Percentiles rank a stretch among this genome's conserved stretches.
phyloP scores from a whole-genome alignment of 2,113 vertebrate genomes.

The Gobius niger region DNA sequence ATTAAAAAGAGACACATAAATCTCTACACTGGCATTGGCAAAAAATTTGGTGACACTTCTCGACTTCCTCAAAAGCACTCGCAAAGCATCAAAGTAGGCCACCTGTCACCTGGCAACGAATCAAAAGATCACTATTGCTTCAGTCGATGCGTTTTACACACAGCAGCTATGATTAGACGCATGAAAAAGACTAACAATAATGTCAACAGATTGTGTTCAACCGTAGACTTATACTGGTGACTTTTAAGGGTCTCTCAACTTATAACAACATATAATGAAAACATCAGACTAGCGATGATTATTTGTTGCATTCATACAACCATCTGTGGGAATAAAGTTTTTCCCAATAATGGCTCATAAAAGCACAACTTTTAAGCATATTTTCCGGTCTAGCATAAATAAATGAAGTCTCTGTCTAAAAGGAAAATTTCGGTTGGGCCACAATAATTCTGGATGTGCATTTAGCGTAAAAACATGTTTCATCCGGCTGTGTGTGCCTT shows the following conservation, averaged over 20 bases:
- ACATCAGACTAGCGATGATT: background rate
- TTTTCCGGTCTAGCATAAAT: background rate
- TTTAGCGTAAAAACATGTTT: conserved; percentile 2
- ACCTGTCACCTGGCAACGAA: no score
- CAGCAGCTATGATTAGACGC: no score
- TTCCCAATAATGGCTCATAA: background rate
- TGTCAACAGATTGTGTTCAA: no score
- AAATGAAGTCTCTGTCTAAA: background rate
- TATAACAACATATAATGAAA: background rate
- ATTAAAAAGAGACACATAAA: no score
- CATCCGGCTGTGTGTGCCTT: background rate
- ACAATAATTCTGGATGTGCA: background rate
- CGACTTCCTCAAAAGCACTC: no score
- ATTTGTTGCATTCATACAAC: background rate
- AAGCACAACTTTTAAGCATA: background rate
- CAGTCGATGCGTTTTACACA: no score
- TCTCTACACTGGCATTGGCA: no score
- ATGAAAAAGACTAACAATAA: no score
- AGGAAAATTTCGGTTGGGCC: background rate
- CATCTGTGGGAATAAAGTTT: background rate
- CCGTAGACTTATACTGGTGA: background rate
- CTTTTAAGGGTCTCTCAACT: background rate
- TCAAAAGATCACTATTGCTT: no score
- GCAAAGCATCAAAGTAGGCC: no score
- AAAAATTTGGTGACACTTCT: no score